Conservation (phyloP, 2,113 vertebrate species). For the Lates calcarifer region DNA sequence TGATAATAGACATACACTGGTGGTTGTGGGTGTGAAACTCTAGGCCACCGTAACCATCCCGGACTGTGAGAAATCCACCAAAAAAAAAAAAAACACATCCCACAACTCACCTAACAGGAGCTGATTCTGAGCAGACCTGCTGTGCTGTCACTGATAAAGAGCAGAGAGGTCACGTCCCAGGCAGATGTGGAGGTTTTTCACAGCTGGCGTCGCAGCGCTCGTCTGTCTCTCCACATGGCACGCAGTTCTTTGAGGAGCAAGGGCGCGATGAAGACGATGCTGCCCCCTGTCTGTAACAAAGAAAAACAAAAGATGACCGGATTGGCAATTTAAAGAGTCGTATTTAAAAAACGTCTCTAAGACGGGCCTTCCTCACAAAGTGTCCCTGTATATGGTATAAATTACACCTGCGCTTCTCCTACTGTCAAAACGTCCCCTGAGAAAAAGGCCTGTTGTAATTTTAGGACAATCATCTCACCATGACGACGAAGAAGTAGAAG, state of each 20-base stretch:
- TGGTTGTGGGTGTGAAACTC: neutral
- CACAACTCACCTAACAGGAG: conserved; percentile 22
- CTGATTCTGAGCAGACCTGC: neutral
- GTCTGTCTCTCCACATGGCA: conserved; percentile 82
- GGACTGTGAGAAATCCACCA: neutral
- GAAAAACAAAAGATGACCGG: neutral
- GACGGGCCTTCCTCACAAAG: neutral
- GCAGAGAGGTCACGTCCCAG: neutral
- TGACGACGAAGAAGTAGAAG: conserved; percentile 97
- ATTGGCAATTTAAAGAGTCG: too few relatives aligned
- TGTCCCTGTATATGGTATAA: neutral
- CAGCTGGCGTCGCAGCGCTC: conserved; percentile 70
- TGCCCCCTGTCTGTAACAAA: conserved; percentile 88
- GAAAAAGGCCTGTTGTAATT: neutral
- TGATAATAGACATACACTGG: neutral
- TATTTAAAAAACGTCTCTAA: neutral
- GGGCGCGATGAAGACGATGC: conserved; percentile 91
- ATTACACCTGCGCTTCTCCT: too few relatives aligned
- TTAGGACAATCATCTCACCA: conserved; percentile 88
- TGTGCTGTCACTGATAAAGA: neutral
- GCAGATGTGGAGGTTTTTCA: conserved; percentile 54
- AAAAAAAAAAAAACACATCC: neutral
- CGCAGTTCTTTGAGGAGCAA: conserved; percentile 86
- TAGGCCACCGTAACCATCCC: neutral
- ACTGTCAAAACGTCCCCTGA: too few relatives aligned